Evolutionary conservation across 1,140 invertebrate genomes (phyloP), one percentile per base, ranked within the genome.

Genomic region (Euwallacea similis): DNA sequence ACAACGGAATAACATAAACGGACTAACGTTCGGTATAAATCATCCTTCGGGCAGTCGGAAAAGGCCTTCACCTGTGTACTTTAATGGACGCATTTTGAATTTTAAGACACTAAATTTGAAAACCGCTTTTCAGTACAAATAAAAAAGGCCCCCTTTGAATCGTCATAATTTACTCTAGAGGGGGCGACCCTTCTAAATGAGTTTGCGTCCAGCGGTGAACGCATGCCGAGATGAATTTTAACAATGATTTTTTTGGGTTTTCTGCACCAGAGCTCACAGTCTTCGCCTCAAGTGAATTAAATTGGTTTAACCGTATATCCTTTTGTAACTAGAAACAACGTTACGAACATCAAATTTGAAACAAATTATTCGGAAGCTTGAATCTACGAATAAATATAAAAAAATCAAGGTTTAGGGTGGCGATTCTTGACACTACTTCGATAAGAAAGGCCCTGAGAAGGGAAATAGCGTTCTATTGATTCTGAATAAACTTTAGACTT

Each of bases 111-210:
- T 60, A 68, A 68, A 68, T 68, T 68, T 50, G 43, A 47, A 68
- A 60, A 59, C 42, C 58, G 44, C 33, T 61, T 68, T 68, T 33
- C 47, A 16, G 16, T 60, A 63, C 10, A 65, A 71, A 59, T 54
- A 64, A 63, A 62, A 69, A 56, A 65, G 42, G 16, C 67, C 60
- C 59, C 47, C 59, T 69, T 42, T 46, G 59, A 62, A 63, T 71
- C 15, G 69, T 64, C 69, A 64, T 71, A 71, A 71, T 42, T 71
- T 71, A 58, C 69, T 42, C 69, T 50, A 64, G 62, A 58, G 61
- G 69, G 50, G 69, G 69, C 15, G 61, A 64, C 69, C 69, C 62
- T 71, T 65, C 43, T 71, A 71, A 71, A 71, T 71, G 50, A 71
- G 62, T 64, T 71, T 71, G 16, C 42, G 53, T 69, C 67, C 67